phyloP scores from a whole-genome alignment of 2,888 invertebrate genomes.

The Anticlea derivata region DNA sequence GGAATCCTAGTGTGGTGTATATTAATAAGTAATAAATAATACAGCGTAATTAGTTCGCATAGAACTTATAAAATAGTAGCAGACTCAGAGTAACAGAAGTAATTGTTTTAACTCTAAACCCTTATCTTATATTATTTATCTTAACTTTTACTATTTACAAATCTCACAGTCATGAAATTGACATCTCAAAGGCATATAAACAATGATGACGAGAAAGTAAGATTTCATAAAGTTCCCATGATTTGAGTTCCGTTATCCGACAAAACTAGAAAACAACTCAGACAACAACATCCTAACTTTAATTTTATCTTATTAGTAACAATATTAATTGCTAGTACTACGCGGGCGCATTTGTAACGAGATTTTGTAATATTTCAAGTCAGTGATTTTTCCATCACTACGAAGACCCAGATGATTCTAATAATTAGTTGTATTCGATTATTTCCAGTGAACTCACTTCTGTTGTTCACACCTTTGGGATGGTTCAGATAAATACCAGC shows the following conservation, averaged over 20 bases:
- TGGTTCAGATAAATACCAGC: too few species aligned
- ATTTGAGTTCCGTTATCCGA: constrained; percentile 33
- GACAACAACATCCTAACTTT: constrained; percentile 19
- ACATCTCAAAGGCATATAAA: constrained; percentile 25
- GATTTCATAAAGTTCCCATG: constrained; percentile 37
- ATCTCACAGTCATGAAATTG: constrained; percentile 19
- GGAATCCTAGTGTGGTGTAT: too few species aligned
- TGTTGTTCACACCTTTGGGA: too few species aligned
- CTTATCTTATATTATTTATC: constrained; percentile 1
- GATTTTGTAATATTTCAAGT: background rate
- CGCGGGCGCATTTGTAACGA: background rate
- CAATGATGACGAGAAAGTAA: constrained; percentile 34
- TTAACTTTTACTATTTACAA: constrained; percentile 16
- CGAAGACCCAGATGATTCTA: too few species aligned
- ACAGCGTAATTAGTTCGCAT: too few species aligned
- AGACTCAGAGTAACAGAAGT: too few species aligned
- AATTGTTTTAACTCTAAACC: background rate
- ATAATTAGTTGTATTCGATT: too few species aligned
- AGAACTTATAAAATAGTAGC: too few species aligned
- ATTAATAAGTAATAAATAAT: too few species aligned
- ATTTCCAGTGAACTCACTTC: too few species aligned
- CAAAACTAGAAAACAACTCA: constrained; percentile 26
- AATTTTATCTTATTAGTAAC: constrained; percentile 22
- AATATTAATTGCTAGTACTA: constrained; percentile 17
- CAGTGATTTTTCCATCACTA: too few species aligned